Base-by-base conservation (phyloP, 2,888 invertebrate genomes). In the Lysandra coridon region DNA sequence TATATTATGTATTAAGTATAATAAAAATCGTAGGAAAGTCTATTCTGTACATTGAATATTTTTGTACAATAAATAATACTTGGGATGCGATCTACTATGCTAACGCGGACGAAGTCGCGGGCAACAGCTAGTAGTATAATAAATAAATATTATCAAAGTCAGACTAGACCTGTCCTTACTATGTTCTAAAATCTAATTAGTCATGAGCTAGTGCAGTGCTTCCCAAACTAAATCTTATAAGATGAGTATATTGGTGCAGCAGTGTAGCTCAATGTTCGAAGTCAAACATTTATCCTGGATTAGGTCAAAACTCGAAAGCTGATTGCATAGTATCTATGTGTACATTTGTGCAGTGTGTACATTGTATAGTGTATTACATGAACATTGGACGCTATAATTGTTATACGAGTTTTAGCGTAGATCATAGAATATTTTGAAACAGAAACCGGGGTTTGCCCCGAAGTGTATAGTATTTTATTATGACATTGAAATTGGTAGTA, bases 271-370 rank as follows among this genome's bases (percentile, higher is more conserved):
- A 33, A 17, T 69, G 69, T 30, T 69, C 69, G 33, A 69, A 69
- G 69, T 69, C 69, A 69, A 69, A 69, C 69, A 33, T 69, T 17
- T 14, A 37, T 37, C 33, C 33, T 7, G 69, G 33, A 69, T 69
- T 33, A 33, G 14, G 69, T 33, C 33, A 33, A 69, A 37, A 37
- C 33, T 69, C 14, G 33, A 69, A 69, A 30, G 69, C 3, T 33
- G 33, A 64, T 64, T 64, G 64, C 64, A 64, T 64, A 62, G 69
- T 4, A 37, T 69, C 23, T 23, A 14, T 69, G 33, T 69, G 33
- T 33, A 69, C 64, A 69, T 69, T 64, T 30, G 64, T 69, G 33
- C 64, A 69, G 14, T 33, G 33, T 69, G 69, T 69, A 17, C 37
- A 69, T 30, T 30, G 7, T 64, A 30, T 4, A 64, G 23, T 23